These are phyloP conservation scores for Globia sparganii DNA, from an alignment of 2,888 invertebrate genomes.

Conservation along the genomic window DNA sequence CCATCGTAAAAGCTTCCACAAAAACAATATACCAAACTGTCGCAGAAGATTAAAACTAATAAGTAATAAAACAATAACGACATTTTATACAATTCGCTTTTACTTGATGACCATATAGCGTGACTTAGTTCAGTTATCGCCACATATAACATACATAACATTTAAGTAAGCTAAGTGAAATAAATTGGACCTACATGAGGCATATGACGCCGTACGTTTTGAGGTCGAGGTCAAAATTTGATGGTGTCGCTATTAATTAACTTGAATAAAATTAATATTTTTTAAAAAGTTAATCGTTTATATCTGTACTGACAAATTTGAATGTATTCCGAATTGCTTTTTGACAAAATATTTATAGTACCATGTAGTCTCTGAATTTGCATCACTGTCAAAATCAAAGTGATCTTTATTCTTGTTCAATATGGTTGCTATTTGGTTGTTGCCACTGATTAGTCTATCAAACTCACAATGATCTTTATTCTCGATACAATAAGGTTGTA, in stretches of 20 bases:
- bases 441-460: background rate
- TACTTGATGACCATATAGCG: slow-evolving; percentile 63
- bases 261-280: slow-evolving; percentile 14
- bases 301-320: background rate
- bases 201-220: slow-evolving; percentile 41
- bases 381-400: background rate
- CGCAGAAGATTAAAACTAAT: slow-evolving; percentile 48
- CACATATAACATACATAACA: slow-evolving; percentile 61
- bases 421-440: background rate
- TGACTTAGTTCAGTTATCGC: slow-evolving; percentile 61
- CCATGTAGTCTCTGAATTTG: background rate
- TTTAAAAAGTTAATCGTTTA: slow-evolving; percentile 6
- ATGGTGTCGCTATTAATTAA: slow-evolving; percentile 36
- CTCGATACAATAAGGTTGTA: background rate
- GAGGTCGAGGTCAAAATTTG: slow-evolving; percentile 50
- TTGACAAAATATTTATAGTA: background rate
- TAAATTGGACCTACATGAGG: slow-evolving; percentile 56
- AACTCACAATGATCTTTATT: background rate
- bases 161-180: slow-evolving; percentile 63
- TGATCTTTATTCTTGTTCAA: background rate
- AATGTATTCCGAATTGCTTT: background rate
- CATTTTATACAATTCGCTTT: slow-evolving; percentile 55
- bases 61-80: slow-evolving; percentile 54
- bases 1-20: background rate
- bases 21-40: background rate